Conservation (phyloP, 2,888 invertebrate genomes). For the Halictus quadricinctus region DNA sequence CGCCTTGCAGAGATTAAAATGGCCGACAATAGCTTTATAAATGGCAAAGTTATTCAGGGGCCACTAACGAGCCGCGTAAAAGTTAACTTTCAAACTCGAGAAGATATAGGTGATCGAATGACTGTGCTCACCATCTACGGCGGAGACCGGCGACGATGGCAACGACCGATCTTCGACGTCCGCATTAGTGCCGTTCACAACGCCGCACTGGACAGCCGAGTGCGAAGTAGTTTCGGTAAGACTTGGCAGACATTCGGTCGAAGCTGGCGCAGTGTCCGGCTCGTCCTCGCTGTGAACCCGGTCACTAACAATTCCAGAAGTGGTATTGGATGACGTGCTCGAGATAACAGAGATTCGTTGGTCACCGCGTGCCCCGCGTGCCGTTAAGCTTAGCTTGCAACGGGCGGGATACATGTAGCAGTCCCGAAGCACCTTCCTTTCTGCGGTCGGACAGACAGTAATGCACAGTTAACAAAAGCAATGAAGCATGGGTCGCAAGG, state of each 20-base stretch:
- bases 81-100: neutral
- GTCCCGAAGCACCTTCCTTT: constrained; percentile 86
- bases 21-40: too few relatives aligned
- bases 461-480: neutral
- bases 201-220: constrained; percentile 60
- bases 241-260: constrained; percentile 91
- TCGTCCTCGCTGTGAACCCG: constrained; percentile 97
- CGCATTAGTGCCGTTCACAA: constrained; percentile 66
- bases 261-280: constrained; percentile 94
- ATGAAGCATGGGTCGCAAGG: neutral
- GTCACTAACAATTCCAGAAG: constrained; percentile 98
- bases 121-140: constrained; percentile 74
- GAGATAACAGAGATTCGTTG: constrained; percentile 95
- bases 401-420: constrained; percentile 89
- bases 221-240: constrained; percentile 75
- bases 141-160: constrained; percentile 75
- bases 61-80: neutral
- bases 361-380: constrained; percentile 87
- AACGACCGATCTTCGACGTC: constrained; percentile 70
- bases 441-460: constrained; percentile 76
- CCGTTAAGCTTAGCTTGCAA: constrained; percentile 85
- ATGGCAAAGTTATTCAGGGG: too few relatives aligned
- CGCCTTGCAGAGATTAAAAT: too few relatives aligned
- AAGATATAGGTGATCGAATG: neutral
- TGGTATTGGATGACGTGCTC: constrained; percentile 97